phyloP scores from a whole-genome alignment of 1,140 invertebrate genomes.

The Brachionus asplanchnoidis region DNA sequence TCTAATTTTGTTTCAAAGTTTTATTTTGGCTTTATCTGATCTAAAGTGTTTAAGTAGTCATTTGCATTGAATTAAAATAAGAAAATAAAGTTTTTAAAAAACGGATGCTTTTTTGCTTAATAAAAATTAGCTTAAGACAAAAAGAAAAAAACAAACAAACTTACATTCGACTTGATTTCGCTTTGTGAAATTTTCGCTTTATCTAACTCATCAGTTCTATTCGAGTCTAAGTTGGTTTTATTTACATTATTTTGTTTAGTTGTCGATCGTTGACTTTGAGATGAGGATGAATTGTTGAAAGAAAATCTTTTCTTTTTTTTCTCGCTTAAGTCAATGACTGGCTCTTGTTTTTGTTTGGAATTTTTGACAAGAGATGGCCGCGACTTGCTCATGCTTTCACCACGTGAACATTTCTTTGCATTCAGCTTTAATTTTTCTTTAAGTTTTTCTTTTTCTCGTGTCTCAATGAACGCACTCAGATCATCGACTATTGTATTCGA shows the following conservation, averaged over 20 bases:
- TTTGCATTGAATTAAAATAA: too few species aligned
- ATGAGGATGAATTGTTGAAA: neutral
- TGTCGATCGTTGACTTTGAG: neutral
- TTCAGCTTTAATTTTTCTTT: neutral
- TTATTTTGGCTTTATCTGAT: neutral
- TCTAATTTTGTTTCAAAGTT: neutral
- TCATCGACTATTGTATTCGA: neutral
- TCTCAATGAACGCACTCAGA: neutral
- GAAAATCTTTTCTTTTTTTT: slow-evolving; percentile 23
- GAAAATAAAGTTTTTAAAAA: neutral
- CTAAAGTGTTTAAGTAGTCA: too few species aligned
- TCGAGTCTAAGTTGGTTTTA: neutral
- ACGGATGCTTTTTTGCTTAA: neutral
- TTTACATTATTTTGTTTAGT: neutral
- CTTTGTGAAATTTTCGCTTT: neutral
- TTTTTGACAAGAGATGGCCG: neutral
- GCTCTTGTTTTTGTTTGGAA: neutral
- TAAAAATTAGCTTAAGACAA: neutral
- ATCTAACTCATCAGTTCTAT: neutral
- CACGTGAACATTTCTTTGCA: neutral
- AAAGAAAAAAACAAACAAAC: neutral
- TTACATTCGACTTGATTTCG: neutral
- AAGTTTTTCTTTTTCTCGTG: neutral
- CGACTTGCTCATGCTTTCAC: neutral
- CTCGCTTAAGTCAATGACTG: neutral